These are phyloP conservation scores for Puntigrus tetrazona DNA, from an alignment of 2,113 vertebrate species.

Conservation along the genomic window DNA sequence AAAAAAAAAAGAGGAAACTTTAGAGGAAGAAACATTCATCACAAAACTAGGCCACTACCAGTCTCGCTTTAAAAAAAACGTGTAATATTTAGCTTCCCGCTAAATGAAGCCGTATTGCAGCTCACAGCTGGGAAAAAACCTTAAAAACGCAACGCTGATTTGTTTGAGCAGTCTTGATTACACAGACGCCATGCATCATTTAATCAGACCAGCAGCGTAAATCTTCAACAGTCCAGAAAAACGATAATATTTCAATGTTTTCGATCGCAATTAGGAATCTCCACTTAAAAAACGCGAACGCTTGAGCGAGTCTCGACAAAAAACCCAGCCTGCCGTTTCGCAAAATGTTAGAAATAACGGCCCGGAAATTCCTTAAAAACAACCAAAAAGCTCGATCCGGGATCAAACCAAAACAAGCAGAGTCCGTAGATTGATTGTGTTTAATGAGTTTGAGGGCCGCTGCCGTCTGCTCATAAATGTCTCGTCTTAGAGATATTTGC, in stretches of 20 bases:
- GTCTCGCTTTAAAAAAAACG: not conserved
- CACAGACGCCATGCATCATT: constrained; percentile 37
- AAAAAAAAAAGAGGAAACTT: no score
- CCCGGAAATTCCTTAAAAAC: not conserved
- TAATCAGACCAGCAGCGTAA: not conserved
- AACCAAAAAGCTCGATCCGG: not conserved
- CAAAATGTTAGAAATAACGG: not conserved
- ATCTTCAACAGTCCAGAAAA: not conserved
- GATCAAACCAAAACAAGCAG: not conserved
- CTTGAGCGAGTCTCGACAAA: not conserved
- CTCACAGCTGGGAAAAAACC: constrained; percentile 41
- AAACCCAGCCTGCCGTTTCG: not conserved
- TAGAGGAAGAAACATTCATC: not conserved
- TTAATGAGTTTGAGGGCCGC: not conserved
- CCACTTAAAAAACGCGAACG: not conserved
- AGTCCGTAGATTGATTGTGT: not conserved
- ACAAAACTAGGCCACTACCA: not conserved
- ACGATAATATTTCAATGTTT: not conserved
- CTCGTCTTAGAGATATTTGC: constrained; percentile 39
- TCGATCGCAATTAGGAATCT: not conserved
- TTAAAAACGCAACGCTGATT: constrained; percentile 42
- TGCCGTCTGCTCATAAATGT: constrained; percentile 1
- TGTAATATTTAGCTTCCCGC: not conserved
- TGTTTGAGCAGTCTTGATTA: constrained; percentile 44
- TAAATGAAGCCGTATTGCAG: constrained; percentile 3